A percentile compares a stretch with the other conserved stretches of the same genome.
These are phyloP conservation scores for Calliphora vicina DNA, from an alignment of 1,140 invertebrate genomes.

Conservation along the genomic window DNA sequence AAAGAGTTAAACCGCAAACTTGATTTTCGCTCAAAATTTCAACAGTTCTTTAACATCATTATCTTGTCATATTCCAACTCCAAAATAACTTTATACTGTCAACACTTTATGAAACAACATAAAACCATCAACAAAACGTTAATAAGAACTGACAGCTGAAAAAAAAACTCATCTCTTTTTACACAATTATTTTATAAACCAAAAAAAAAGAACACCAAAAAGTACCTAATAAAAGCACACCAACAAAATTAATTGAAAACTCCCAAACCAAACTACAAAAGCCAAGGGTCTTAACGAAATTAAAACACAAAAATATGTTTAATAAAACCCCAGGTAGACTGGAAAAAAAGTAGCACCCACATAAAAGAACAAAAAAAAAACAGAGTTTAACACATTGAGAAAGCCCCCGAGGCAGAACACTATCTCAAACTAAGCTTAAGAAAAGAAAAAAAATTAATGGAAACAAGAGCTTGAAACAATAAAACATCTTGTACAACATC, in stretches of 20 bases:
- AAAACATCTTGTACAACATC: background rate
- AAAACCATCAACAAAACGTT: background rate
- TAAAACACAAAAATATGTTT: too few relatives aligned
- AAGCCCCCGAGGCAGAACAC: background rate
- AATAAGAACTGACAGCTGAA: background rate
- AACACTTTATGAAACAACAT: background rate
- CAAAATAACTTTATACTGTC: background rate
- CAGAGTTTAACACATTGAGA: background rate
- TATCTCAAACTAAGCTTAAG: background rate
- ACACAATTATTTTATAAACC: background rate
- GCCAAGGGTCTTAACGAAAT: too few relatives aligned
- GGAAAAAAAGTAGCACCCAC: background rate
- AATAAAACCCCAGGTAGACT: too few relatives aligned
- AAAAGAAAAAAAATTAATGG: background rate
- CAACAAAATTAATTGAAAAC: background rate
- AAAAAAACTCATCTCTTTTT: background rate
- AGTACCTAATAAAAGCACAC: background rate
- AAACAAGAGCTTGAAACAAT: background rate
- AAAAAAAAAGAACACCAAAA: background rate
- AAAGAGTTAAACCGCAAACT: conserved; percentile 28
- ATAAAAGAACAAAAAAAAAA: background rate
- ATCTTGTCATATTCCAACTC: background rate
- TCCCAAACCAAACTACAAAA: background rate
- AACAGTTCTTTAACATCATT: background rate
- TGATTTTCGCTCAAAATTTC: background rate